phyloP scores from a whole-genome alignment of 2,888 invertebrate species.

The Stramonita haemastoma region DNA sequence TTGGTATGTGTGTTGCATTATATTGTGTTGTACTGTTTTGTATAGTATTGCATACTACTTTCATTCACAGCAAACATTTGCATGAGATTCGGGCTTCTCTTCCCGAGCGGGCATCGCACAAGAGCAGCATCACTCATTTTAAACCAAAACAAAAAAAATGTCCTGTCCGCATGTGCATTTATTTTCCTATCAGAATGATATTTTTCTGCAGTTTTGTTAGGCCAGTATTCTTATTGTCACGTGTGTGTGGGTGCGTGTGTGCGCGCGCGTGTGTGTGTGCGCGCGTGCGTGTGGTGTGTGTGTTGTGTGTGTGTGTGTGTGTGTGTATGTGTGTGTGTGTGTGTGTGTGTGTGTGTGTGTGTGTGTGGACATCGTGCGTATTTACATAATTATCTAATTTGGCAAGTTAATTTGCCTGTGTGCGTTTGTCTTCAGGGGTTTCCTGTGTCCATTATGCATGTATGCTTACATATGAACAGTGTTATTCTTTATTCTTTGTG shows the following conservation, averaged over 20 bases:
- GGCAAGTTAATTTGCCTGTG: not conserved
- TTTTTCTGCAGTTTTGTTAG: too few relatives aligned
- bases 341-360: slow-evolving; percentile 1
- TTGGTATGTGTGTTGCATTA: not conserved
- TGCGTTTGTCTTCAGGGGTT: not conserved
- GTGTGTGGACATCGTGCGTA: not conserved
- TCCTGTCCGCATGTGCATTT: not conserved
- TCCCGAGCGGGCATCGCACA: too few relatives aligned
- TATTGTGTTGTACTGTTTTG: not conserved
- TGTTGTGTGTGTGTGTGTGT: too few relatives aligned
- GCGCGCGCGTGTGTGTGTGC: not conserved
- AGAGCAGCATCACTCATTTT: not conserved
- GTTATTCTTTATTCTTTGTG: too few relatives aligned
- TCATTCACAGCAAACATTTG: not conserved
- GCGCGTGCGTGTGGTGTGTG: not conserved
- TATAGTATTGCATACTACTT: not conserved
- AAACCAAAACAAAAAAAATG: not conserved
- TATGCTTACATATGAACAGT: not conserved
- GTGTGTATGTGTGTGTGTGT: not conserved
- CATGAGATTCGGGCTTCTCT: too few relatives aligned
- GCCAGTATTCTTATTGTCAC: too few relatives aligned
- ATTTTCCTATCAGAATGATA: not conserved
- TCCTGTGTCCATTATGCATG: not conserved
- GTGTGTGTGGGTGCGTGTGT: not conserved
- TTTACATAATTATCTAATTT: not conserved